phyloP scores from a whole-genome alignment of 2,113 vertebrate species.

The Lepisosteus osseus region DNA sequence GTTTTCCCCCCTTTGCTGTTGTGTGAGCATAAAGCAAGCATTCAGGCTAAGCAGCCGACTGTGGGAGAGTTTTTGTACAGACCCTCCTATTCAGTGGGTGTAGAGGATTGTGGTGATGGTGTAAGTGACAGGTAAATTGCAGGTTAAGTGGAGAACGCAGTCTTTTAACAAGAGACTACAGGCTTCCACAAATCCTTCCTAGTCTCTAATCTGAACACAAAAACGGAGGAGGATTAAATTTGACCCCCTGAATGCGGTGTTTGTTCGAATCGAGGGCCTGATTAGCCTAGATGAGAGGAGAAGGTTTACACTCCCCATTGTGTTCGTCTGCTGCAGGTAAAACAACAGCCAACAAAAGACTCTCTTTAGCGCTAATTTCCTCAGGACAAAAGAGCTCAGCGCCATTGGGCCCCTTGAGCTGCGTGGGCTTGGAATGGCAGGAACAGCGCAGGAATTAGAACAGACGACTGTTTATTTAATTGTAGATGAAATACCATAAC shows the following conservation, averaged over 20 bases:
- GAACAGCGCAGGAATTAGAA: background rate
- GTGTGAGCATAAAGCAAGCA: constrained; percentile 46
- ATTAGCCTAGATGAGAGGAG: constrained; percentile 60
- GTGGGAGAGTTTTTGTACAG: constrained; percentile 31
- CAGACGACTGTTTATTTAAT: constrained; percentile 62
- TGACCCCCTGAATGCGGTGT: constrained; percentile 77
- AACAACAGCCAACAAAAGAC: constrained; percentile 58
- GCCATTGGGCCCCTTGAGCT: background rate
- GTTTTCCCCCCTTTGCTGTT: constrained; percentile 45
- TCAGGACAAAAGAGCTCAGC: constrained; percentile 52
- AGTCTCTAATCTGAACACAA: constrained; percentile 95
- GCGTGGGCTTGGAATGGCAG: constrained; percentile 28
- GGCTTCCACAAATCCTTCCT: constrained; percentile 85
- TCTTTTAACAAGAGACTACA: constrained; percentile 79
- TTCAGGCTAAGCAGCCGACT: constrained; percentile 28
- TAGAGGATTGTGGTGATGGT: constrained; percentile 59
- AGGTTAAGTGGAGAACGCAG: constrained; percentile 90
- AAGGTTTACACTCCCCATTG: constrained; percentile 71
- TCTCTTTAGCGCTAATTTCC: constrained; percentile 54
- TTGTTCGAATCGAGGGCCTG: constrained; percentile 73
- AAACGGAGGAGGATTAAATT: constrained; percentile 85
- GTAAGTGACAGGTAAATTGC: constrained; percentile 93
- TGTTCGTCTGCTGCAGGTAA: constrained; percentile 57
- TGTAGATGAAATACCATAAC: constrained; percentile 50
- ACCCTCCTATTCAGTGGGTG: constrained; percentile 54